Base-by-base conservation (phyloP, 2,888 invertebrate species). In the Chalcosyrphus nemorum region DNA sequence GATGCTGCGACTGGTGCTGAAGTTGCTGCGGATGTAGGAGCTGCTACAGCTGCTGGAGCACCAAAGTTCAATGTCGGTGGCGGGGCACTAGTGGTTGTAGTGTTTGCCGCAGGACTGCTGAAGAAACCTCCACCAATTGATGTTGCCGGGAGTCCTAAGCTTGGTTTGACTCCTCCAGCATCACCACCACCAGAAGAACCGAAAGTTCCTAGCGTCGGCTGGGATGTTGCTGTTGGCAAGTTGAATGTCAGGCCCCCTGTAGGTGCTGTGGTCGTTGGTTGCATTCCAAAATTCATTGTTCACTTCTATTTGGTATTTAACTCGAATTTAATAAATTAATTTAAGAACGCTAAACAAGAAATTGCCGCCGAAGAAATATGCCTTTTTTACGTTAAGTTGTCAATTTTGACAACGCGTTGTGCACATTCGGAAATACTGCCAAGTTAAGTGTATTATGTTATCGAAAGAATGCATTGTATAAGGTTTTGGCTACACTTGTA, bases 171-270 rank as follows among this genome's bases (percentile, higher is more conserved):
- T 2, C 27, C 27, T 6, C 29, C 89, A 1, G 89, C 90, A 88
- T 89, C 90, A 0, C 89, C 89, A 0, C 88, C 90, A 1, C 90
- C 89, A 1, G 86, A 75, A 24, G 70, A 35, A 1, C 87, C 87
- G 27, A 87, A 87, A 11, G 87, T 81, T n/a, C n/a, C n/a, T 4
- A 78, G 70, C 2, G 54, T 29, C 41, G 9, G 85, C 2, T 70
- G 86, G 13, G 70, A 35, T 13, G 84, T 24, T 52, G 56, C 63
- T 13, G 61, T 21, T 11, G 68, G 50, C 17, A 80, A 17, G 15
- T 80, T 84, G 7, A 84, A 84, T 0, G 74, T 56, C 9, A 80
- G 19, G 4, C 21, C 35, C 1, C 66, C 21, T 7, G 15, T 61
- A 3, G 71, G 54, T 1, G 77, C 32, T 87, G 35, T 91, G 90